A percentile compares a stretch with the other conserved stretches of the same genome.
Evolutionary conservation across 2,113 vertebrate genomes (phyloP).

Genomic region (Callaeas wilsoni): DNA sequence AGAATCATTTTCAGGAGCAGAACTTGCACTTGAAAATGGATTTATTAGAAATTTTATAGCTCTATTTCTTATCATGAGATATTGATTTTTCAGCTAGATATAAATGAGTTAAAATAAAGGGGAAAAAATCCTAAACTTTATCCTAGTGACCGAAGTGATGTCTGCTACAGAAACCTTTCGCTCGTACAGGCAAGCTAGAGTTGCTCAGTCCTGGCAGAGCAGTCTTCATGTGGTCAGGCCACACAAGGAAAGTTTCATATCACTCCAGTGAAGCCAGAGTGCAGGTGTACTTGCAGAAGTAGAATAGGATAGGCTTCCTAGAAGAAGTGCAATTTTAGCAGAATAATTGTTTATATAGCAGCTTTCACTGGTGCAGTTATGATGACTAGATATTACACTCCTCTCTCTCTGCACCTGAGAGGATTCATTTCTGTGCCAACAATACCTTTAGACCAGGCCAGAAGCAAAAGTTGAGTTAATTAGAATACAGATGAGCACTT

Average conservation of each 20-base stretch:
- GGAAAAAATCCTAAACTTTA: not conserved
- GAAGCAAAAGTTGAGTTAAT: conserved; percentile 56
- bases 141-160: not conserved
- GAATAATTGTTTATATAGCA: conserved; percentile 58
- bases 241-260: not conserved
- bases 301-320: not conserved
- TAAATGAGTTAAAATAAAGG: conserved; percentile 21
- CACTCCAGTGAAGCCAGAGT: not conserved
- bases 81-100: conserved; percentile 43
- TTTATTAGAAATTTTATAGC: conserved; percentile 47
- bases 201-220: not conserved
- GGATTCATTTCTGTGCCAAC: conserved; percentile 45
- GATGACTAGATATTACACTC: conserved; percentile 50
- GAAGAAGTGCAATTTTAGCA: conserved; percentile 54
- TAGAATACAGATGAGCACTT: conserved; percentile 51
- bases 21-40: conserved; percentile 12
- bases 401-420: conserved; percentile 44
- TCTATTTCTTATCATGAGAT: conserved; percentile 33
- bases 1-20: not conserved
- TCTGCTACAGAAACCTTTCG: not conserved
- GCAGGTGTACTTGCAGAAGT: not conserved
- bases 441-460: conserved; percentile 40
- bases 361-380: conserved; percentile 48
- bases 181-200: not conserved
- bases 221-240: not conserved